Base-by-base conservation (phyloP, 1,140 invertebrate genomes). In the Hylaeus volcanicus region DNA sequence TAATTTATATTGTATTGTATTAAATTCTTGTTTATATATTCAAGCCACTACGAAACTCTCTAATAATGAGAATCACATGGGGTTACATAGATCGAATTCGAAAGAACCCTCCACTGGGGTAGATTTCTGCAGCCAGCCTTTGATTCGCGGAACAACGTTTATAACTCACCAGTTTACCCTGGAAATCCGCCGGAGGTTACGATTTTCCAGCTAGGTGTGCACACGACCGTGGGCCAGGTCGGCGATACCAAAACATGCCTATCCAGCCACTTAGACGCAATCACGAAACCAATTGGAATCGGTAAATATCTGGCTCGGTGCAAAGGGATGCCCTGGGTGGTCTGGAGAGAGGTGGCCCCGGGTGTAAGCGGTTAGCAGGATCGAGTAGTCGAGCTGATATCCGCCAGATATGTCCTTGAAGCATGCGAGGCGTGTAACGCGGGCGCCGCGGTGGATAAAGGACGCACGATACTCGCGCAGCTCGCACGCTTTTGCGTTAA, bases 281-380 rank as follows among this genome's bases (percentile, higher is more conserved):
- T 88, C 86, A 88, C 79, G 85, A 88, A 88, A 84, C 81, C 87
- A 87, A 89, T 88, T 88, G 83, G 81, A 88, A 88, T 89, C 85
- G 85, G 83, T 86, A 86, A 88, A 88, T 89, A 88, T 88, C 82
- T 66, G 78, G 56, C 61, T 80, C 80, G 81, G 68, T 64, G 81
- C 69, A 77, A 81, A 84, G 71, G 86, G 68, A 69, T 70, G 70
- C 58, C 8, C 11, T 43, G 11, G 43, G 56, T 56, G 81, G 72
- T 53, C 2, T 51, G 55, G 37, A 73, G 56, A 58, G 60, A 56
- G 48, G 64, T 65, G 26, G 66, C 66, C 66, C n/a, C 79, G 74
- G 71, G 80, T 72, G 74, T 70, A 77, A 86, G 75, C 85, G 79
- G 72, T 87, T 87, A 86, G 78, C 69, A 55, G 58, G 79, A 63